phyloP scores from a whole-genome alignment of 2,797 vertebrate genomes.

The Sebastes vulpes region DNA sequence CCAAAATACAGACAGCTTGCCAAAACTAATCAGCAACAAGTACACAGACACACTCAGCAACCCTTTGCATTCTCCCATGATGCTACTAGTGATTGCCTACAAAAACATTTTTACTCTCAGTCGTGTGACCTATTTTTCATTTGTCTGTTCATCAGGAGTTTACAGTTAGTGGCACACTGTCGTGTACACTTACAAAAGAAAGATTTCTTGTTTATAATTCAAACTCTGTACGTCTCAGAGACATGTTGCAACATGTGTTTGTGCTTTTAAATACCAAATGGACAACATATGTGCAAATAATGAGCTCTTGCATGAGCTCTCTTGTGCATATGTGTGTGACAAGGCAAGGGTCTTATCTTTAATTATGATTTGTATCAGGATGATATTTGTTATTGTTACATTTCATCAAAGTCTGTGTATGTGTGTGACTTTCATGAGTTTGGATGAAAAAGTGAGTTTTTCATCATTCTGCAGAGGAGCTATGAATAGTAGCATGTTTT shows the following conservation, averaged over 20 bases:
- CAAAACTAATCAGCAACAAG: constrained; percentile 50
- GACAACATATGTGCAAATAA: background rate
- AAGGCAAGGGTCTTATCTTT: background rate
- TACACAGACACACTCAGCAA: constrained; percentile 24
- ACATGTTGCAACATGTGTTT: background rate
- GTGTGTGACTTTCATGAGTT: background rate
- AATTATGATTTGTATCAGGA: background rate
- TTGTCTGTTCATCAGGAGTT: background rate
- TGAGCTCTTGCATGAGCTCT: background rate
- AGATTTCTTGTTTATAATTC: background rate
- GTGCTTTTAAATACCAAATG: background rate
- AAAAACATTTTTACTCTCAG: constrained; percentile 2
- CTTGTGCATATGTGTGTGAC: background rate
- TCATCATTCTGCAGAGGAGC: constrained; percentile 20
- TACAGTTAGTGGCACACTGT: background rate
- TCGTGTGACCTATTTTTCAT: constrained; percentile 21
- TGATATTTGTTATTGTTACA: background rate
- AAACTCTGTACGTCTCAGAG: background rate
- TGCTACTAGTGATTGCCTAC: background rate
- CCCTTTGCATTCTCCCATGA: constrained; percentile 9
- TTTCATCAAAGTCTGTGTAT: background rate
- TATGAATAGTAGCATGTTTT: constrained; percentile 33
- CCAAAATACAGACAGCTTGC: constrained; percentile 16
- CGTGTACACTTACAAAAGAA: background rate
- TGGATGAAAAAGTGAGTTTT: background rate